Base-by-base conservation (phyloP, 64 coral and sea anemone genomes). In the Porites lutea region DNA sequence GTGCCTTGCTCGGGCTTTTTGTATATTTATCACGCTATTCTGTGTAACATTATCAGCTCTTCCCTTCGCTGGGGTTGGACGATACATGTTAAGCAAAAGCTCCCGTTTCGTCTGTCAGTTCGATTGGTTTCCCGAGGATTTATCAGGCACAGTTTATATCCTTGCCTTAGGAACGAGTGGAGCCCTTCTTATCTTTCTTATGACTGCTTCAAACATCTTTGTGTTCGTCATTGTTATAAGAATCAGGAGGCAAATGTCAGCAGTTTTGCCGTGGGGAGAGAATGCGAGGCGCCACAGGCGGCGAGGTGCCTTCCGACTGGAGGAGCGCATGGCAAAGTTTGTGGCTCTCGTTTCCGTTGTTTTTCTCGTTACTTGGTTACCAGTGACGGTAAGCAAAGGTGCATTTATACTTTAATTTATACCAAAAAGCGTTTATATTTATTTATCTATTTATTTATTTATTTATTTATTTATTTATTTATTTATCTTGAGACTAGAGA, bases 281-380 rank as follows among this genome's bases (percentile, higher is more conserved):
- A 71, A 70, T 13, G 22, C 59, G 3, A 59, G 45, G 19, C 27
- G 70, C 62, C 73, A 21, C 22, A 64, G 58, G 2, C 18, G 21
- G 49, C 65, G 83, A 22, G 9, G 57, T 27, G 75, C 83, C 8
- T 83, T 85, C 11, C 61, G 75, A 22, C 74, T 87, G 13, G 91
- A 93, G 43, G 68, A 87, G 48, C 72, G 75, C n/a, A 93, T 93
- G 91, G 91, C 91, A 44, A 74, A 93, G 82, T 93, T 93, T 59
- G 91, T 93, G 22, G 91, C 82, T 10, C 19, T 72, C 18, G 83
- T 79, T 2, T 87, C 91, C 11, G 6, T 93, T 70, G 63, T 93
- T 47, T 93, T 93, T 47, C 71, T 93, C n/a, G 8, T 86, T 21
- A 93, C 91, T 71, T 93, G 91, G 91, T 48, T 93, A 58, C 91